Percentiles rank a stretch among this genome's conserved stretches.
Conservation (phyloP, 2,113 vertebrate species). For the Felis catus region F.catus_Fca126_mat1.0 CM031415.1:126228001-126228500, state of each 20-base stretch:
- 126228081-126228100: neutral
- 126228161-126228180: slow-evolving; percentile 3
- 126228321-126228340: neutral
- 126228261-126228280: neutral
- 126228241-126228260: neutral
- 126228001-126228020: neutral
- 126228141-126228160: neutral
- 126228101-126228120: neutral
- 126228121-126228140: neutral
- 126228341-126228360: neutral
- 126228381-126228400: neutral
- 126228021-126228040: neutral
- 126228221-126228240: neutral
- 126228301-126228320: neutral
- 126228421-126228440: neutral
- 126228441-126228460: neutral
- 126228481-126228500: neutral
- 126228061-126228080: neutral
- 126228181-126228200: neutral
- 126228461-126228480: neutral
- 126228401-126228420: neutral
- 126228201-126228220: neutral
- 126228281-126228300: neutral
- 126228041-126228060: neutral
- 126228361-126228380: neutral